Conservation (phyloP, 2,888 invertebrate genomes). For the Chloromyia formosa region DNA sequence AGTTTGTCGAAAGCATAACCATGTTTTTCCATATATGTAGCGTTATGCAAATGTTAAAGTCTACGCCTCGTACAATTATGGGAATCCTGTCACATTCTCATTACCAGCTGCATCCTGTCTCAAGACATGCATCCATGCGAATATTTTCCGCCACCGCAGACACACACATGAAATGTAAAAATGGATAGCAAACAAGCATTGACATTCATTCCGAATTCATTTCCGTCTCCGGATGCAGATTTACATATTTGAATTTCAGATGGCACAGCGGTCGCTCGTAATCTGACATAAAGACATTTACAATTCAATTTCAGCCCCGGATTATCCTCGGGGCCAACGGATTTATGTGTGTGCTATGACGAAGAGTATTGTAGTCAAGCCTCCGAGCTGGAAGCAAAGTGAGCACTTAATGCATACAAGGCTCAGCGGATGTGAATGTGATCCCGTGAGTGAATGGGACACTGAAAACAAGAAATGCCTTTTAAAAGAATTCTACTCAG, state of each 20-base stretch:
- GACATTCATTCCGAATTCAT: constrained; percentile 43
- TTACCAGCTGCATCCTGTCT: constrained; percentile 27
- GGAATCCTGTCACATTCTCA: constrained; percentile 22
- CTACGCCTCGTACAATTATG: constrained; percentile 1
- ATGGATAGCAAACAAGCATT: not conserved
- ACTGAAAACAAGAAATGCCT: not conserved
- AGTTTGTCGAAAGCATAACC: no score
- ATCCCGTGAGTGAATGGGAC: not conserved
- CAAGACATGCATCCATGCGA: not conserved
- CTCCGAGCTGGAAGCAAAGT: not conserved
- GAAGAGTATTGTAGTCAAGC: not conserved
- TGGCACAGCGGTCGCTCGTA: constrained; percentile 34
- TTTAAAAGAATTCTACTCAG: not conserved
- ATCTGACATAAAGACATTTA: constrained; percentile 39
- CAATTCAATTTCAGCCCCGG: constrained; percentile 40
- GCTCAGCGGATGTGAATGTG: not conserved
- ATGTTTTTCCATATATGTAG: no score
- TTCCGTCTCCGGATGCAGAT: constrained; percentile 40
- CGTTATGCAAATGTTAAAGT: not conserved
- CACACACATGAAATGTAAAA: constrained; percentile 8
- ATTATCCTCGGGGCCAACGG: constrained; percentile 7
- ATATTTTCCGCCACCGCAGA: not conserved
- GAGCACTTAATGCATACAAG: not conserved
- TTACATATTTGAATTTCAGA: constrained; percentile 39
- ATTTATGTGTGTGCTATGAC: not conserved